Evolutionary conservation across 2,113 vertebrate genomes (phyloP).

Genomic region (Vanacampus margaritifer): DNA sequence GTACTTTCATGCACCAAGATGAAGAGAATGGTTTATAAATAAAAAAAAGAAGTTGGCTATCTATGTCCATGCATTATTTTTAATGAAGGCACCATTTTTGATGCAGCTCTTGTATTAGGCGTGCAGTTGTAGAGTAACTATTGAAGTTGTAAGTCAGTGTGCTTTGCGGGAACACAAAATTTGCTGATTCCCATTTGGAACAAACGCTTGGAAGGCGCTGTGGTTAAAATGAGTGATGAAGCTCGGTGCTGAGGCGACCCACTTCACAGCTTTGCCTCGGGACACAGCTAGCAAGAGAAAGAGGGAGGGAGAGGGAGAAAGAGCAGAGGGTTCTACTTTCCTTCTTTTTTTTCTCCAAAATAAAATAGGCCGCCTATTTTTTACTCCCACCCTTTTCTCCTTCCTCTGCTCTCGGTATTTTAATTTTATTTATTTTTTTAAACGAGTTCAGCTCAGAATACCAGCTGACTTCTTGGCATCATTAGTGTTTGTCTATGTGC

Average conservation of each 20-base stretch:
- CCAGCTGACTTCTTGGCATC: constrained; percentile 32
- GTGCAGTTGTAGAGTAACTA: neutral
- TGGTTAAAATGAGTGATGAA: constrained; percentile 25
- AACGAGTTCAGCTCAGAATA: constrained; percentile 37
- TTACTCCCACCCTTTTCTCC: constrained; percentile 44
- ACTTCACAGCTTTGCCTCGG: constrained; percentile 45
- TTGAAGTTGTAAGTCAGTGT: constrained; percentile 2
- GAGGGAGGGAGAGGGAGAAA: constrained; percentile 15
- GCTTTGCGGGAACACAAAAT: constrained; percentile 14
- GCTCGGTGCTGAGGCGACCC: constrained; percentile 42
- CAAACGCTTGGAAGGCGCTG: constrained; percentile 33
- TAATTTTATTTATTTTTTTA: neutral
- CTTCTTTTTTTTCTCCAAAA: constrained; percentile 6
- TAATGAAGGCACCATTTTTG: neutral
- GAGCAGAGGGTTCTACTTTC: constrained; percentile 36
- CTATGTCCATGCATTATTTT: neutral
- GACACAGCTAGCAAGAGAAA: constrained; percentile 19
- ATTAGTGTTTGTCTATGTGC: constrained; percentile 25
- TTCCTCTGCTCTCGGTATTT: constrained; percentile 46
- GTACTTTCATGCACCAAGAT: no score
- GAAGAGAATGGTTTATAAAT: neutral
- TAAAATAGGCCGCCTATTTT: constrained; percentile 66
- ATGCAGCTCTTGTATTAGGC: neutral
- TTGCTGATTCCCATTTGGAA: constrained; percentile 21
- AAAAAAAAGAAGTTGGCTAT: neutral